Percentiles rank a stretch among this genome's conserved stretches.
Conservation (phyloP, 1,140 invertebrate species). For the Acromyrmex heyeri region DNA sequence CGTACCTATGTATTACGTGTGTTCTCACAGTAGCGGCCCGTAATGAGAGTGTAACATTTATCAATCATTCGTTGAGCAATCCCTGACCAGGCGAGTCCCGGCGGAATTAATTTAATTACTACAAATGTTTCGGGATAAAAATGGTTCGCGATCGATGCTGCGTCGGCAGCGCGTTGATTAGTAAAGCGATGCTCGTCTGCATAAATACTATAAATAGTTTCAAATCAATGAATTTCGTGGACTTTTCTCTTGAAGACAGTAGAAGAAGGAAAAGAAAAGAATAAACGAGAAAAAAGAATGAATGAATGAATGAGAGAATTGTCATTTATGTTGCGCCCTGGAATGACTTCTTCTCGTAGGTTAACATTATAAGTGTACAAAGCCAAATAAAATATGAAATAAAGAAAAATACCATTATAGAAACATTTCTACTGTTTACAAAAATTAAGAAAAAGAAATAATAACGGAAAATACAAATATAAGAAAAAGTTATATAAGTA, state of each 20-base stretch:
- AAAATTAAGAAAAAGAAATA: no score
- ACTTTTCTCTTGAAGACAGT: background rate
- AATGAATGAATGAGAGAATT: no score
- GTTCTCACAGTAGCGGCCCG: constrained; percentile 77
- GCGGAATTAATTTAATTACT: constrained; percentile 77
- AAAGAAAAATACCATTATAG: no score
- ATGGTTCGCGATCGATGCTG: constrained; percentile 51
- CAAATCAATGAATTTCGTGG: background rate
- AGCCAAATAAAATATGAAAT: no score
- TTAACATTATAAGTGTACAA: no score
- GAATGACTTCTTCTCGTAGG: no score
- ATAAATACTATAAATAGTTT: background rate
- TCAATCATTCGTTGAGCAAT: constrained; percentile 78
- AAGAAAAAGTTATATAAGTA: no score
- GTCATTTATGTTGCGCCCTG: no score
- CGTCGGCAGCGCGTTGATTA: background rate
- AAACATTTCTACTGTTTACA: no score
- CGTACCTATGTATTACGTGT: constrained; percentile 57
- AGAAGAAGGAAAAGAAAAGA: background rate
- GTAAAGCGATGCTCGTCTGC: background rate
- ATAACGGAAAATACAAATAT: no score
- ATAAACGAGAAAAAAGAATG: no score
- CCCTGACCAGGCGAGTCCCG: constrained; percentile 63
- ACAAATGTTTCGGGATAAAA: constrained; percentile 70
- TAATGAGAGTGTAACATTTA: constrained; percentile 76